A percentile compares a stretch with the other conserved stretches of the same genome.
phyloP scores from a whole-genome alignment of 2,888 invertebrate species.

The Drosophila trichaetosa region DNA sequence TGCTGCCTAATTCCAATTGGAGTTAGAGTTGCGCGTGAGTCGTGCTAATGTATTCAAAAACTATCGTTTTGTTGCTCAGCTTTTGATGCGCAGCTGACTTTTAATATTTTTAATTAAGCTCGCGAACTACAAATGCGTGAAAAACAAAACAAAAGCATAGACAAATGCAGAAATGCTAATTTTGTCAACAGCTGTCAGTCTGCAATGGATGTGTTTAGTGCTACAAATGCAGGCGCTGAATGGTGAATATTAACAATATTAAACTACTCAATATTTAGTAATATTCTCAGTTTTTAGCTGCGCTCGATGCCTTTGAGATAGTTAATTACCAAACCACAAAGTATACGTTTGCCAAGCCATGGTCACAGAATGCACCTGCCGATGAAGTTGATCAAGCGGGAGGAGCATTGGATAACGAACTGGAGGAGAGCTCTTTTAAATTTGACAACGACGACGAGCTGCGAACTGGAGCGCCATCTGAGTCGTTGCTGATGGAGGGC shows the following conservation, averaged over 20 bases:
- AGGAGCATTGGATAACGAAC: not conserved
- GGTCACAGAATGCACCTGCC: constrained; percentile 28
- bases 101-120: not conserved
- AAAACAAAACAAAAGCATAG: constrained; percentile 7
- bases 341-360: constrained; percentile 49
- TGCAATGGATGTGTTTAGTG: constrained; percentile 25
- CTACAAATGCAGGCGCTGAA: constrained; percentile 13
- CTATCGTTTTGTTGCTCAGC: constrained; percentile 1
- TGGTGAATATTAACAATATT: constrained; percentile 9
- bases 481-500: constrained; percentile 72
- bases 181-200: constrained; percentile 30
- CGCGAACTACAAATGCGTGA: constrained; percentile 23
- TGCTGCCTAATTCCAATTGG: not conserved
- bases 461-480: not conserved
- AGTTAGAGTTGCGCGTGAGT: not conserved
- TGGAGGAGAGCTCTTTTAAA: constrained; percentile 48
- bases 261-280: not conserved
- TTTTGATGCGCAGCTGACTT: constrained; percentile 24
- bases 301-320: constrained; percentile 48
- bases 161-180: constrained; percentile 48
- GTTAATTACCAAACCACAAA: constrained; percentile 68
- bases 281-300: constrained; percentile 20
- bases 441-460: constrained; percentile 44
- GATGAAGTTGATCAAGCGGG: not conserved
- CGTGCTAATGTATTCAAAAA: not conserved